A percentile compares a stretch with the other conserved stretches of the same genome.
These are phyloP conservation scores for Catostylus mosaicus DNA, from an alignment of 30 jellyfish, hydroid and myxozoan genomes.

Conservation along the genomic window DNA sequence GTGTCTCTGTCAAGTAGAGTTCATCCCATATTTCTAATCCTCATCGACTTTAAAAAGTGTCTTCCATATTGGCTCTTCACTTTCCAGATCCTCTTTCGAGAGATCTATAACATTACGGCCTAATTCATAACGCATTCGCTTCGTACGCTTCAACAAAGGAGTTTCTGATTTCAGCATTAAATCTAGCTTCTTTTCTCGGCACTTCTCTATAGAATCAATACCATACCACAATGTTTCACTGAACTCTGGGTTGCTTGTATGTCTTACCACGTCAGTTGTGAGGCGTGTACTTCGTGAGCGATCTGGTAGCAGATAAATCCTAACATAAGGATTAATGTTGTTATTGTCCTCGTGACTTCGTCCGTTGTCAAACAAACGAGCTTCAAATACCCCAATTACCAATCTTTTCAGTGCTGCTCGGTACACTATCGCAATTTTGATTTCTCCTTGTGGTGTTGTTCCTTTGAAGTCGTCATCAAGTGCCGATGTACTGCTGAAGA, in stretches of 20 bases:
- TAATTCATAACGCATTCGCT: conserved; percentile 46
- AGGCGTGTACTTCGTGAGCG: conserved; percentile 71
- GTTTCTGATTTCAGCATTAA: conserved; percentile 72
- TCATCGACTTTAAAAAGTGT: conserved; percentile 54
- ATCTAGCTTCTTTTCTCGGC: conserved; percentile 68
- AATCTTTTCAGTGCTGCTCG: conserved; percentile 41
- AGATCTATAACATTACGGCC: conserved; percentile 74
- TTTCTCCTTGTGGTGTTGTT: conserved; percentile 69
- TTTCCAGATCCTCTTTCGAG: conserved; percentile 53
- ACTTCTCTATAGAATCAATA: conserved; percentile 50
- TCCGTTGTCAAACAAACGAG: conserved; percentile 44
- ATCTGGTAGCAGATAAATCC: conserved; percentile 77
- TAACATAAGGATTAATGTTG: conserved; percentile 67
- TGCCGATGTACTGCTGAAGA: conserved; percentile 43
- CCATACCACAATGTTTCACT: conserved; percentile 73
- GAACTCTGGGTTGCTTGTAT: conserved; percentile 66
- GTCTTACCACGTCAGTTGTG: conserved; percentile 63
- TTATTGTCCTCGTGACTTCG: conserved; percentile 24
- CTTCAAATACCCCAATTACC: conserved; percentile 61
- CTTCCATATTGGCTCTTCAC: conserved; percentile 63
- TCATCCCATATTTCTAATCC: too few species aligned
- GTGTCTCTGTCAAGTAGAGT: too few species aligned
- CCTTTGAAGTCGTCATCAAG: conserved; percentile 53
- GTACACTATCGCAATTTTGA: conserved; percentile 56
- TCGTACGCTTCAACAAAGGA: conserved; percentile 64